These are phyloP conservation scores for Gallinago jamesoni DNA, from an alignment of 2,113 vertebrate genomes.

Conservation along the genomic window DNA sequence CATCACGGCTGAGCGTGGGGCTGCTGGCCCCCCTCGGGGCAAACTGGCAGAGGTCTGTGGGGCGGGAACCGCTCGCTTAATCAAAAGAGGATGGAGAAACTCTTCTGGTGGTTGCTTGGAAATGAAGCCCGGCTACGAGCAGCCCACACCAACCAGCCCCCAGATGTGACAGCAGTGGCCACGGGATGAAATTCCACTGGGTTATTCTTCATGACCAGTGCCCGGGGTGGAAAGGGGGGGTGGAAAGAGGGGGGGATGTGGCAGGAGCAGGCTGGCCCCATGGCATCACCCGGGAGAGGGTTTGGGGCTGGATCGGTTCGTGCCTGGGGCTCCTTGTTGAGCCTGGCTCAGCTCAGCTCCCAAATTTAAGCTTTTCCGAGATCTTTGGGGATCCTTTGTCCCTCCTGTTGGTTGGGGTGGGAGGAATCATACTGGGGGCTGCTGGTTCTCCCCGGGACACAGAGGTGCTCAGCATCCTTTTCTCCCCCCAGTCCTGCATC, in stretches of 20 bases:
- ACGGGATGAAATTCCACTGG: not conserved
- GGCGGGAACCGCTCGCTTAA: not conserved
- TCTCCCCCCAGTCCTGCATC: no score
- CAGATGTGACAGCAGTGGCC: not conserved
- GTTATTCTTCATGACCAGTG: rapidly evolving
- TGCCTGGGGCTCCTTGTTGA: rapidly evolving
- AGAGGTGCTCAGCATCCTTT: not conserved
- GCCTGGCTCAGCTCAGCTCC: not conserved
- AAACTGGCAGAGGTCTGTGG: not conserved
- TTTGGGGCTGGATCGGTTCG: not conserved
- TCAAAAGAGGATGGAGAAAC: slow-evolving; percentile 12
- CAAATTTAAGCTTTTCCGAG: not conserved
- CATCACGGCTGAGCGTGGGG: not conserved
- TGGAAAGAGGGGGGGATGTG: rapidly evolving
- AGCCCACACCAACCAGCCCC: not conserved
- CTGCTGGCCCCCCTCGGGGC: not conserved
- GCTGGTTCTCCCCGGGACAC: rapidly evolving
- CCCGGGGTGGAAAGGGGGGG: no score
- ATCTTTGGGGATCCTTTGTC: not conserved
- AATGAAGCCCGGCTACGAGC: not conserved
- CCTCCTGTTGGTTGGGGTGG: not conserved
- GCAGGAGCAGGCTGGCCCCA: not conserved
- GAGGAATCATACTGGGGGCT: not conserved
- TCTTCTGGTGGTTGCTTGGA: not conserved
- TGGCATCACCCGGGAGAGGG: rapidly evolving